phyloP scores from a whole-genome alignment of 2,797 vertebrate species.

The Acestrorhynchus altus region DNA sequence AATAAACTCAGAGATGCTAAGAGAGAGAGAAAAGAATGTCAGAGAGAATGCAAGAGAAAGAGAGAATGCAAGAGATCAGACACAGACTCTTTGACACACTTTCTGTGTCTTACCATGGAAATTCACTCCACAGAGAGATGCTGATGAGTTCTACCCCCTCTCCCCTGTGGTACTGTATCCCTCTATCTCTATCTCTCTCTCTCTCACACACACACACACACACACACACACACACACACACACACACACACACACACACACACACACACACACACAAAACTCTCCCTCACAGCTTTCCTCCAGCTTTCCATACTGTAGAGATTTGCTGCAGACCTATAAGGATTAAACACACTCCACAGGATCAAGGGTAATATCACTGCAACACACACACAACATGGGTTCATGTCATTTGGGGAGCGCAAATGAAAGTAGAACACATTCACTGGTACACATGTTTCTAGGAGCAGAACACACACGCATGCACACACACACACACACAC shows the following conservation, averaged over 20 bases:
- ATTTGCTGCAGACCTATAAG: neutral
- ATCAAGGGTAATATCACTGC: slow-evolving; percentile 30
- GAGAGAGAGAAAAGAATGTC: neutral
- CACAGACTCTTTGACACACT: slow-evolving; percentile 51
- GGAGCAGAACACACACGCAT: slow-evolving; percentile 1
- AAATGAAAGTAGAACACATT: slow-evolving; percentile 14
- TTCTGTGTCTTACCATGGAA: slow-evolving; percentile 30
- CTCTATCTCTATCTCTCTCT: neutral
- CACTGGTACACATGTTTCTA: neutral
- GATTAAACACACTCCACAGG: neutral
- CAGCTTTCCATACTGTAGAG: neutral
- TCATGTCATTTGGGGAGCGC: slow-evolving; percentile 23
- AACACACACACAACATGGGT: slow-evolving; percentile 22
- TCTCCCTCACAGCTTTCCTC: neutral
- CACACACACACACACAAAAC: neutral
- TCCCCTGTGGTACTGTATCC: neutral
- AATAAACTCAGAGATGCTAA: too few species aligned
- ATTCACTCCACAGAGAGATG: slow-evolving; percentile 36
- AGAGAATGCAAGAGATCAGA: neutral
- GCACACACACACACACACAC: neutral
- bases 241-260: neutral
- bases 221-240: neutral
- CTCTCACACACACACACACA: neutral
- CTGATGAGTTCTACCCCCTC: slow-evolving; percentile 24
- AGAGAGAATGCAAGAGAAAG: neutral